A percentile compares a stretch with the other conserved stretches of the same genome.
phyloP scores from a whole-genome alignment of 1,140 invertebrate genomes.

The Xylocopa sonorina region DNA sequence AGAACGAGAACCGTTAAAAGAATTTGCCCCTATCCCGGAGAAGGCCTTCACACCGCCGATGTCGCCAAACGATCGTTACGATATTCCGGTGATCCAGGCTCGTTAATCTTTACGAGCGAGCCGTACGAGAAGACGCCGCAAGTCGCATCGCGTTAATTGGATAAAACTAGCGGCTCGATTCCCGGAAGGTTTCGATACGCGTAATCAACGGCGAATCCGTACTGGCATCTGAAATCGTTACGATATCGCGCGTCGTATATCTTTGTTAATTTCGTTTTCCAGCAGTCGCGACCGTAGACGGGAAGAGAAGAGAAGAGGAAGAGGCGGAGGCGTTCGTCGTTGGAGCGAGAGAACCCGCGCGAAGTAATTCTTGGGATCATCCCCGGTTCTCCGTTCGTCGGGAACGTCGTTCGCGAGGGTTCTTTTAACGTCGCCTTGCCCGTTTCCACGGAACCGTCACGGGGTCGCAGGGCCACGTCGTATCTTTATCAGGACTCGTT shows the following conservation, averaged over 20 bases:
- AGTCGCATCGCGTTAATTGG: conserved; percentile 68
- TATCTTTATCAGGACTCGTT: conserved; percentile 76
- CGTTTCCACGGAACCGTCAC: conserved; percentile 71
- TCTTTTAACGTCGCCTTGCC: conserved; percentile 14
- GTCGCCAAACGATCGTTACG: conserved; percentile 19
- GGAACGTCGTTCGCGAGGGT: not conserved
- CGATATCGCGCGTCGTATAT: conserved; percentile 43
- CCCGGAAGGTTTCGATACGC: conserved; percentile 63
- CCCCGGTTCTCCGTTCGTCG: not conserved
- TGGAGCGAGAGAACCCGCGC: too few species aligned
- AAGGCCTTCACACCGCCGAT: not conserved
- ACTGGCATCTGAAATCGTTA: conserved; percentile 39
- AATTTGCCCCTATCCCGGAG: not conserved
- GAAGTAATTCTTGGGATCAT: conserved; percentile 1
- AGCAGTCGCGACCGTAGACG: not conserved
- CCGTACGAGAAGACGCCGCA: conserved; percentile 37
- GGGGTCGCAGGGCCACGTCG: conserved; percentile 76
- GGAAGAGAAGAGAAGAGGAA: not conserved
- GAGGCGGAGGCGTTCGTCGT: not conserved
- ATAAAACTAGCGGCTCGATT: conserved; percentile 62
- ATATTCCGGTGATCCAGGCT: conserved; percentile 38
- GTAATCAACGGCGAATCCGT: conserved; percentile 48
- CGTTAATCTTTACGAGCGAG: conserved; percentile 70
- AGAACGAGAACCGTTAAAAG: too few species aligned
- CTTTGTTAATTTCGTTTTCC: conserved; percentile 23